Conservation (phyloP, 1,140 invertebrate species). For the Caerostris darwini region DNA sequence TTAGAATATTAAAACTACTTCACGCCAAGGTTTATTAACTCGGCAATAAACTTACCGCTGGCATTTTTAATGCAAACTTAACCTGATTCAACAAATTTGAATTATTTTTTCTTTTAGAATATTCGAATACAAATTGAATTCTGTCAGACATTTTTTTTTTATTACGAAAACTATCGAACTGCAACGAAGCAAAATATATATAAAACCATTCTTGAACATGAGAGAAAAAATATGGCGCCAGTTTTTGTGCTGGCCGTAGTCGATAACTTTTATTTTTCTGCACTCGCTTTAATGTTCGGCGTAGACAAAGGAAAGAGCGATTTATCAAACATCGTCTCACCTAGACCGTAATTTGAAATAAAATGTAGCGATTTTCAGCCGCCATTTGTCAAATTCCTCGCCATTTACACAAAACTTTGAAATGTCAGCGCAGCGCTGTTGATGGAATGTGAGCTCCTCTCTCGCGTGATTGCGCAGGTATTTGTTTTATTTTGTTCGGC, state of each 20-base stretch:
- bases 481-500: not conserved
- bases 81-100: too few species aligned
- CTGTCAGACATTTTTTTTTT: too few species aligned
- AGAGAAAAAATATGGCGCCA: too few species aligned
- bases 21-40: too few species aligned
- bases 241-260: not conserved
- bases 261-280: not conserved
- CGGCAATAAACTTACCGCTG: too few species aligned
- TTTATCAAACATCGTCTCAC: not conserved
- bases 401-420: conserved; percentile 14
- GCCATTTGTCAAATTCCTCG: not conserved
- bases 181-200: too few species aligned
- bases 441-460: not conserved
- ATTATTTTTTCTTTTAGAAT: too few species aligned
- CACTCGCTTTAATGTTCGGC: not conserved
- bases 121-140: too few species aligned
- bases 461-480: not conserved
- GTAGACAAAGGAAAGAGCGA: not conserved
- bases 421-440: not conserved
- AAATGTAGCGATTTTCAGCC: conserved; percentile 11
- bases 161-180: too few species aligned
- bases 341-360: conserved; percentile 24
- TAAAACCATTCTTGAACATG: too few species aligned
- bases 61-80: too few species aligned
- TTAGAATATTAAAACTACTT: too few species aligned